Conservation (phyloP, 2,888 invertebrate genomes). For the Sminthurinus aureus region DNA sequence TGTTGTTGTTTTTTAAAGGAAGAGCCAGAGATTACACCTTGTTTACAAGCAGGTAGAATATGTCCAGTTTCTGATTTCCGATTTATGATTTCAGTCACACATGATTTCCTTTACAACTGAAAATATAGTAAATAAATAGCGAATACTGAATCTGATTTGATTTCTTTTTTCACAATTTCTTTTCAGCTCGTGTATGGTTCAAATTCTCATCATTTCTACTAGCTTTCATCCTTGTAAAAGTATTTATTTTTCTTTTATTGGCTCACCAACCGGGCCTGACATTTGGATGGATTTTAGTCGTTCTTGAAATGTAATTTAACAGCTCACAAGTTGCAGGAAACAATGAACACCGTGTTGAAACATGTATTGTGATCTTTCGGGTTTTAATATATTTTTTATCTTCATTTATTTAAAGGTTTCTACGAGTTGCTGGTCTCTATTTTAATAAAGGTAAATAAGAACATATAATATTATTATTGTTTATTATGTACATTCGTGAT, state of each 20-base stretch:
- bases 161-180: not conserved
- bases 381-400: too few relatives aligned
- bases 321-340: too few relatives aligned
- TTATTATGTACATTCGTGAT: too few relatives aligned
- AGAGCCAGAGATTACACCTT: constrained; percentile 31
- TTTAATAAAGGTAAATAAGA: constrained; percentile 4
- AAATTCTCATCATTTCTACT: constrained; percentile 28
- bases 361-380: too few relatives aligned
- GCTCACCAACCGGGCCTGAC: constrained; percentile 30
- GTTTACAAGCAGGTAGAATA: not conserved
- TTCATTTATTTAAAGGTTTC: not conserved
- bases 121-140: too few relatives aligned
- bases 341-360: too few relatives aligned
- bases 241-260: constrained; percentile 35
- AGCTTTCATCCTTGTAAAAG: constrained; percentile 26
- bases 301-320: not conserved
- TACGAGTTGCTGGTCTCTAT: constrained; percentile 28
- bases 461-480: too few relatives aligned
- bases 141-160: too few relatives aligned
- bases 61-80: too few relatives aligned
- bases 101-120: too few relatives aligned
- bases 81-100: too few relatives aligned
- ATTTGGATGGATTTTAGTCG: constrained; percentile 36
- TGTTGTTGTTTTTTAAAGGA: constrained; percentile 1
- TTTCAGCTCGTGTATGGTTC: constrained; percentile 17